Percentiles rank a stretch among this genome's conserved stretches.
phyloP scores from a whole-genome alignment of 2,113 vertebrate genomes.

The Corydoras sp. region DNA sequence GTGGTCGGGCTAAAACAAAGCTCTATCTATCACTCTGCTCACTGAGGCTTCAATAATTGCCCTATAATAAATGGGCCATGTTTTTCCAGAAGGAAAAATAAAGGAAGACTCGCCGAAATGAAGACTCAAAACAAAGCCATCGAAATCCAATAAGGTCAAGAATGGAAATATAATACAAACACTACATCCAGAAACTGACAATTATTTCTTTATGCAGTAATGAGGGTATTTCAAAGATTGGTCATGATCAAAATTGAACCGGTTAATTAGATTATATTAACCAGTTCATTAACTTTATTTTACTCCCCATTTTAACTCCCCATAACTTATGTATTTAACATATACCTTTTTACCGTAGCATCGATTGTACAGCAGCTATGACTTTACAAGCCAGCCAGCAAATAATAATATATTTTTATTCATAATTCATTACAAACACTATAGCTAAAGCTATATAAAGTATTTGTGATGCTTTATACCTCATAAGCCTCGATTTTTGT shows the following conservation, averaged over 20 bases:
- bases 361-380: no score
- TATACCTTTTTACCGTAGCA: not conserved
- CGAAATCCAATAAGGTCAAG: slow-evolving; percentile 20
- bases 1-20: slow-evolving; percentile 48
- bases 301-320: not conserved
- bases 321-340: not conserved
- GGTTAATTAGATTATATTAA: no score
- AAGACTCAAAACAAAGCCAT: slow-evolving; percentile 42
- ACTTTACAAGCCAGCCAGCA: no score
- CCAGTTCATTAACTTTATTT: no score
- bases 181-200: slow-evolving; percentile 4
- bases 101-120: slow-evolving; percentile 35
- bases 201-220: no score
- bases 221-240: no score
- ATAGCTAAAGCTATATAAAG: no score
- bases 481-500: no score
- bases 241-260: no score
- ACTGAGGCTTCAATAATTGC: slow-evolving; percentile 64
- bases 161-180: not conserved
- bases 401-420: no score
- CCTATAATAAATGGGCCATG: slow-evolving; percentile 66
- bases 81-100: slow-evolving; percentile 50
- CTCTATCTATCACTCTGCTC: slow-evolving; percentile 59
- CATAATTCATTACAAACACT: no score
- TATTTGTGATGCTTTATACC: no score